Percentiles rank a stretch among this genome's conserved stretches.
These are phyloP conservation scores for Columbina picui DNA, from an alignment of 2,113 vertebrate genomes.

Conservation along the genomic window DNA sequence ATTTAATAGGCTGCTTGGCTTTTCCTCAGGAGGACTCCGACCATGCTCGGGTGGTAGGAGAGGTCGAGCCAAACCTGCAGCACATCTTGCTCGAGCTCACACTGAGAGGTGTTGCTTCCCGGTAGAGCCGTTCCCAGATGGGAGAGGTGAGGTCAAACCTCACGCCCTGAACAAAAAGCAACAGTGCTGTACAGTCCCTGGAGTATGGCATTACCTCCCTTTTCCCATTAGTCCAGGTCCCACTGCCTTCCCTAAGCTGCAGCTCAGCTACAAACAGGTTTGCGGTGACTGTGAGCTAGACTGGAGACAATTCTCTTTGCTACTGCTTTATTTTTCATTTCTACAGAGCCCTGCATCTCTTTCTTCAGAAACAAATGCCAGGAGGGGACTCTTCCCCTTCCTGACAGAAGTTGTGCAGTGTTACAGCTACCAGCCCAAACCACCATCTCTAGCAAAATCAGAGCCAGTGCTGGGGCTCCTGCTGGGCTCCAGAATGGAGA, in stretches of 20 bases:
- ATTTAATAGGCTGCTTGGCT: background rate
- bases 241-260: background rate
- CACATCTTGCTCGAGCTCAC: background rate
- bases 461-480: background rate
- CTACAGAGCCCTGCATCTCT: background rate
- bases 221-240: background rate
- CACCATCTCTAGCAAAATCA: background rate
- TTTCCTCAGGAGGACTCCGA: fast-evolving
- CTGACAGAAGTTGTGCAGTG: background rate
- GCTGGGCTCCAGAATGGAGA: background rate
- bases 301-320: background rate
- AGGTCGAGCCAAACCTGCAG: background rate
- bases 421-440: background rate
- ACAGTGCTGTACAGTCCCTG: fast-evolving
- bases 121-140: background rate
- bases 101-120: background rate
- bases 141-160: background rate
- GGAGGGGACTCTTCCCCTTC: background rate
- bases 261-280: background rate
- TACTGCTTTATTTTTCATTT: background rate
- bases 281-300: background rate
- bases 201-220: background rate
- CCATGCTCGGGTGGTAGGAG: fast-evolving
- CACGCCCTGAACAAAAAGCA: background rate
- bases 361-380: background rate